A percentile compares a stretch with the other conserved stretches of the same genome.
Conservation (phyloP, 2,113 vertebrate genomes). For the Protobothrops flavoviridis region DNA sequence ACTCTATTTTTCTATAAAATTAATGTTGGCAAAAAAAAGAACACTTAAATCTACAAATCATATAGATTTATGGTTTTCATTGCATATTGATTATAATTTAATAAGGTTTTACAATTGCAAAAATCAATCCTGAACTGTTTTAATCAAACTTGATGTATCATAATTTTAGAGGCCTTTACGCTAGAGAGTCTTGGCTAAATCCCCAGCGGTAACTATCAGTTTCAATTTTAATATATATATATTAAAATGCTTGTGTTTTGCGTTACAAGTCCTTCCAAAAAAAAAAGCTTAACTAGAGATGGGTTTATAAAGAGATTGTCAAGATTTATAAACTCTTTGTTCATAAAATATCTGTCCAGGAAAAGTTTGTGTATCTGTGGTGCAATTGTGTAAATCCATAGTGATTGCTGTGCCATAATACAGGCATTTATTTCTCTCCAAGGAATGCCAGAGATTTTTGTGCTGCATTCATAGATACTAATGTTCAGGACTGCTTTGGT, state of each 20-base stretch:
- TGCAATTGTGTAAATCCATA: not conserved
- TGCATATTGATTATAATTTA: slow-evolving; percentile 41
- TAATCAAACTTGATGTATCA: slow-evolving; percentile 16
- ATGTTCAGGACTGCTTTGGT: not conserved
- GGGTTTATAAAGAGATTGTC: slow-evolving; percentile 33
- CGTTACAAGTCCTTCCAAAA: not conserved
- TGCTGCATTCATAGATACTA: slow-evolving; percentile 7
- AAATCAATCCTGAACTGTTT: slow-evolving; percentile 52
- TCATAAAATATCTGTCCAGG: slow-evolving; percentile 35
- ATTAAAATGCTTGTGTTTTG: not conserved
- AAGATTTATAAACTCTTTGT: slow-evolving; percentile 36
- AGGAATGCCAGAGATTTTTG: not conserved
- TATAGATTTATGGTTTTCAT: slow-evolving; percentile 11
- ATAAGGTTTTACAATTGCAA: slow-evolving; percentile 40
- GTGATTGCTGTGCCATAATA: not conserved
- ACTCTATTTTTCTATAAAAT: slow-evolving; percentile 4
- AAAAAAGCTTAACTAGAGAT: not conserved
- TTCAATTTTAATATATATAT: slow-evolving; percentile 1
- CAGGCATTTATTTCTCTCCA: slow-evolving; percentile 19
- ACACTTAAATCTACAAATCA: not conserved
- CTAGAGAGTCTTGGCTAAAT: slow-evolving; percentile 17
- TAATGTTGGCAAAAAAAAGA: not conserved
- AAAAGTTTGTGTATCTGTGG: slow-evolving; percentile 15
- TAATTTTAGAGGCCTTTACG: slow-evolving; percentile 24
- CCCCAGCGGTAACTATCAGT: slow-evolving; percentile 38